Evolutionary conservation across 2,113 vertebrate genomes (phyloP).

Genomic region (Onychostoma macrolepis): DNA sequence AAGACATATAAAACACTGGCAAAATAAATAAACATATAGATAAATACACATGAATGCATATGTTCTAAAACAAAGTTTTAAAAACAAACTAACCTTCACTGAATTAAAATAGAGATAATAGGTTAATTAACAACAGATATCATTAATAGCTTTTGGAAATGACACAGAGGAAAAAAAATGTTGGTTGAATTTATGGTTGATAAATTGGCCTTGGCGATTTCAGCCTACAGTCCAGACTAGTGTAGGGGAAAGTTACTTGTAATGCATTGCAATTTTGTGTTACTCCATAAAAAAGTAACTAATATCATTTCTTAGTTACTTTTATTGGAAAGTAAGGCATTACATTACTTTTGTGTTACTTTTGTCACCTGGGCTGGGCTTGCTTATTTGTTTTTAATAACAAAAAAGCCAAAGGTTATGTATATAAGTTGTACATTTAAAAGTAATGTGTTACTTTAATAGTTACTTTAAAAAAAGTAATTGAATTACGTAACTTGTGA

Average conservation of each 20-base stretch:
- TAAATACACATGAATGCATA: slow-evolving; percentile 55
- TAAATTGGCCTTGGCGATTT: not conserved
- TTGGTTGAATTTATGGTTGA: not conserved
- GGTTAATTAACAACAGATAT: not conserved
- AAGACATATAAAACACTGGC: slow-evolving; percentile 40
- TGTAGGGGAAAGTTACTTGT: not conserved
- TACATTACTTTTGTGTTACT: too few species aligned
- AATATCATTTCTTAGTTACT: too few species aligned
- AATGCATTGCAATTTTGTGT: too few species aligned
- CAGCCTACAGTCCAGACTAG: not conserved
- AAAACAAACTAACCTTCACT: not conserved
- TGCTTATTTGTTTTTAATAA: too few species aligned
- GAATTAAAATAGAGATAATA: not conserved
- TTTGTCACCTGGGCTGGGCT: too few species aligned
- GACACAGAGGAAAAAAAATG: not conserved
- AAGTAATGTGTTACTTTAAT: too few species aligned
- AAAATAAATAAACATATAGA: slow-evolving; percentile 7
- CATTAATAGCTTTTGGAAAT: not conserved
- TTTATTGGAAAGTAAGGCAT: too few species aligned
- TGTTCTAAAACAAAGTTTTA: slow-evolving; percentile 6
- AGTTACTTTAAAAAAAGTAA: too few species aligned
- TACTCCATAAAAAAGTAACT: too few species aligned
- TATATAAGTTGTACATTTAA: too few species aligned
- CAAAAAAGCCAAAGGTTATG: too few species aligned
- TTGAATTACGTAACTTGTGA: too few species aligned